Evolutionary conservation across 30 jellyfish, hydroid and myxozoan genomes (phyloP).

Genomic region (Mastigias papua): DNA sequence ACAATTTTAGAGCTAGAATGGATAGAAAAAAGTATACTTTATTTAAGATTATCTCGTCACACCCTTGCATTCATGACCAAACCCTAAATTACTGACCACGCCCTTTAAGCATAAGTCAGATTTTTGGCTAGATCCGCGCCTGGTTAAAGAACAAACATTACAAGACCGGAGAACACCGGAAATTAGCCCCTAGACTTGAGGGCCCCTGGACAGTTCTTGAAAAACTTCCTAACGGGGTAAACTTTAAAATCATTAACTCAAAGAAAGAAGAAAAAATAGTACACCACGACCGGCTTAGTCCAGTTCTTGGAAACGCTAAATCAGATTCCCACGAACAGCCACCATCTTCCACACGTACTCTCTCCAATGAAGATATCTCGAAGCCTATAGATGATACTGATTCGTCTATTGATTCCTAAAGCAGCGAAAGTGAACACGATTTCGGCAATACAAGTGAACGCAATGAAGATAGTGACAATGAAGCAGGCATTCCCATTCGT

Average conservation of each 20-base stretch:
- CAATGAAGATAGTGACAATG: neutral
- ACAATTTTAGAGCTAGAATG: no score
- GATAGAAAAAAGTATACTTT: no score
- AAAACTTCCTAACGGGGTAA: constrained; percentile 38
- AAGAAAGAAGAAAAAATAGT: constrained; percentile 20
- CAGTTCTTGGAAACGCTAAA: neutral
- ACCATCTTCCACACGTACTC: neutral
- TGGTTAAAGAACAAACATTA: constrained; percentile 8
- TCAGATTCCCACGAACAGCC: neutral
- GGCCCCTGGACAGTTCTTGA: constrained; percentile 39
- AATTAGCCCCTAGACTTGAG: constrained; percentile 31
- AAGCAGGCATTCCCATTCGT: neutral
- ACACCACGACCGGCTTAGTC: constrained; percentile 35
- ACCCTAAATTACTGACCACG: no score
- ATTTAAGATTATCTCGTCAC: no score
- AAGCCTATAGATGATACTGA: neutral
- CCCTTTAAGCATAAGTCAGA: no score
- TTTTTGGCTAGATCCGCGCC: no score
- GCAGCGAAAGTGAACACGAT: neutral
- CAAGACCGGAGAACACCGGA: constrained; percentile 47
- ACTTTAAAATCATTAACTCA: constrained; percentile 3
- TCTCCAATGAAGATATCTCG: neutral
- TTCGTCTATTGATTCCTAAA: neutral
- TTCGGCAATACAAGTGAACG: neutral
- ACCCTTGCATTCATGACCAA: no score